A percentile compares a stretch with the other conserved stretches of the same genome.
Evolutionary conservation across 2,113 vertebrate genomes (phyloP).

Genomic region (Phaethornis superciliosus): DNA sequence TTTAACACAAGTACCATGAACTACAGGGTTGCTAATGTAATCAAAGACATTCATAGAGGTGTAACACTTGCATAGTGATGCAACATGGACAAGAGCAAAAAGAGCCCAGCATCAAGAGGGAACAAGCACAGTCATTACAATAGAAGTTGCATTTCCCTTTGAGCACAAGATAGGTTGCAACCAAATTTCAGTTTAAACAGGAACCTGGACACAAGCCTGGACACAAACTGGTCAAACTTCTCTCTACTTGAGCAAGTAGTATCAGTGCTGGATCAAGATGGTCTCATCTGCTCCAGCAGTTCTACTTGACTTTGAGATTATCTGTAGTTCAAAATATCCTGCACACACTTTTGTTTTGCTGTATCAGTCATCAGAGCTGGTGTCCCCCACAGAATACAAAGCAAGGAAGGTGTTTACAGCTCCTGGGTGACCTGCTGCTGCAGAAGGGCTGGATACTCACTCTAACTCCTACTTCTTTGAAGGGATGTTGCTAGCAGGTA

Average conservation of each 20-base stretch:
- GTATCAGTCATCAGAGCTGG: accelerated
- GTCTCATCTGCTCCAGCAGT: not conserved
- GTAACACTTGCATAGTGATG: not conserved
- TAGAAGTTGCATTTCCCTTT: not conserved
- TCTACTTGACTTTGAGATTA: not conserved
- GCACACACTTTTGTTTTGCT: not conserved
- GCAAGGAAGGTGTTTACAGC: not conserved
- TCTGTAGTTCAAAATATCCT: not conserved
- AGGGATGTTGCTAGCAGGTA: not conserved
- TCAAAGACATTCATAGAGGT: not conserved
- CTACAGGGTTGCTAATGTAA: not conserved
- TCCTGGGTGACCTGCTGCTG: not conserved
- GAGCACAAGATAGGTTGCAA: not conserved
- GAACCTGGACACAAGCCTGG: not conserved
- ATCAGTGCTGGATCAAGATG: not conserved
- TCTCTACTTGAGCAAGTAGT: accelerated
- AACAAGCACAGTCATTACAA: not conserved
- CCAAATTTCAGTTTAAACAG: not conserved
- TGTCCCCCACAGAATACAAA: not conserved
- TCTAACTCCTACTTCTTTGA: not conserved
- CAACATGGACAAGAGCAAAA: not conserved
- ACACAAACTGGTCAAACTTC: accelerated
- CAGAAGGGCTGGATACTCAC: not conserved
- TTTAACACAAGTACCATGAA: not conserved
- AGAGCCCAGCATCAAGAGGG: not conserved